Evolutionary conservation across 2,888 invertebrate species (phyloP).

Genomic region (Acanthococcus lagerstroemiae): DNA sequence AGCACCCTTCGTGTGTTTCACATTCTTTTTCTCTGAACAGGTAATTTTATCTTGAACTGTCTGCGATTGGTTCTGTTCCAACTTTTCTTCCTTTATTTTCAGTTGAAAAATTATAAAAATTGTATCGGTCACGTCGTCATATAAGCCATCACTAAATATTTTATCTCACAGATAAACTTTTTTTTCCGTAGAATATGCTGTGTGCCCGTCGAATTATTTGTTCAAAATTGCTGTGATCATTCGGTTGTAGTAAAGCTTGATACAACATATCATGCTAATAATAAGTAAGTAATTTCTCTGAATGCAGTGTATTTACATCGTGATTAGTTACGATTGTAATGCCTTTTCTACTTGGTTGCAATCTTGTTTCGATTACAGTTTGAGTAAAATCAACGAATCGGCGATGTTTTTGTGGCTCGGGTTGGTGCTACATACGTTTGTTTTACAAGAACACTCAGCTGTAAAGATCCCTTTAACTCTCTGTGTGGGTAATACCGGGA

Average conservation of each 20-base stretch:
- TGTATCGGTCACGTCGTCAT: too few species aligned
- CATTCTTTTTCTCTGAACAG: slow-evolving; percentile 19
- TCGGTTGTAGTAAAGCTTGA: slow-evolving; percentile 52
- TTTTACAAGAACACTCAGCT: slow-evolving; percentile 2
- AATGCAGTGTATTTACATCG: not conserved
- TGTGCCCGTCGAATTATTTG: slow-evolving; percentile 55
- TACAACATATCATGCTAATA: slow-evolving; percentile 40
- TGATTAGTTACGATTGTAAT: not conserved
- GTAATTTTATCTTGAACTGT: too few species aligned
- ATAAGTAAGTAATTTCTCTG: slow-evolving; percentile 4
- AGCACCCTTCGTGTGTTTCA: slow-evolving; percentile 6
- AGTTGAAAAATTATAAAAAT: not conserved
- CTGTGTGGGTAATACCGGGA: slow-evolving; percentile 11
- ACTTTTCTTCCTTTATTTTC: not conserved
- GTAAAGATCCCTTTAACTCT: not conserved
- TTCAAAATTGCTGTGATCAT: slow-evolving; percentile 56
- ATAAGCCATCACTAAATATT: not conserved
- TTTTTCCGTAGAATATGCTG: slow-evolving; percentile 47
- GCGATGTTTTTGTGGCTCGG: slow-evolving; percentile 22
- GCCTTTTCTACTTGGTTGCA: too few species aligned
- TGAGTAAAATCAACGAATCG: slow-evolving; percentile 17
- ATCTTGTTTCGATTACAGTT: not conserved
- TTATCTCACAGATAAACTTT: too few species aligned
- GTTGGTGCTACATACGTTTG: slow-evolving; percentile 17
- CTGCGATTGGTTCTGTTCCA: not conserved